These are phyloP conservation scores for Epizoanthus ramosus DNA, from an alignment of 92 coral and sea anemone genomes.

Conservation along the genomic window DNA sequence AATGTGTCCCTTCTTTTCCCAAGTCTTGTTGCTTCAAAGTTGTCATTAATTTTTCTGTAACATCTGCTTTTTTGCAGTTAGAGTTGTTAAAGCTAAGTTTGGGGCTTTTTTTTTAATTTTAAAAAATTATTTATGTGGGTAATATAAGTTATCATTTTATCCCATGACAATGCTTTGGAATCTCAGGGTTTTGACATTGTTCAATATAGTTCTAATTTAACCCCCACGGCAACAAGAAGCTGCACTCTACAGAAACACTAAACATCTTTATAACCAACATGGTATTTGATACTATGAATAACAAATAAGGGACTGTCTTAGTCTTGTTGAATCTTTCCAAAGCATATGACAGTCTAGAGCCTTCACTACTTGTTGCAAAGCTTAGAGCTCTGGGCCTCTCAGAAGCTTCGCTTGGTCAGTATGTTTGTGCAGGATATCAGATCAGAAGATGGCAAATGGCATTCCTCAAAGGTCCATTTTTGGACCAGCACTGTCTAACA, in stretches of 20 bases:
- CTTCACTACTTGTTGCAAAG: neutral
- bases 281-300: constrained; percentile 51
- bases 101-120: no score
- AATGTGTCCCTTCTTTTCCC: no score
- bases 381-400: constrained; percentile 5
- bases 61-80: neutral
- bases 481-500: neutral
- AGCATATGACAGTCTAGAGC: constrained; percentile 56
- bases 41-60: neutral
- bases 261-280: constrained; percentile 44
- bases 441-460: neutral
- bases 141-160: no score
- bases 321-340: constrained; percentile 52
- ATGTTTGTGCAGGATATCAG: neutral
- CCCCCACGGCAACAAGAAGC: constrained; percentile 39
- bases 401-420: neutral
- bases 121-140: neutral
- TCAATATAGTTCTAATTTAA: no score
- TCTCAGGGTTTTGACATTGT: no score
- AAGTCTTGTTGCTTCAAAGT: no score
- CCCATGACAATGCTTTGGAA: no score
- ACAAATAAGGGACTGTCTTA: constrained; percentile 38
- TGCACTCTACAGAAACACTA: constrained; percentile 56
- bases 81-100: no score
- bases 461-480: neutral